phyloP scores from a whole-genome alignment of 2,113 vertebrate species.

The Mirounga angustirostris region DNA sequence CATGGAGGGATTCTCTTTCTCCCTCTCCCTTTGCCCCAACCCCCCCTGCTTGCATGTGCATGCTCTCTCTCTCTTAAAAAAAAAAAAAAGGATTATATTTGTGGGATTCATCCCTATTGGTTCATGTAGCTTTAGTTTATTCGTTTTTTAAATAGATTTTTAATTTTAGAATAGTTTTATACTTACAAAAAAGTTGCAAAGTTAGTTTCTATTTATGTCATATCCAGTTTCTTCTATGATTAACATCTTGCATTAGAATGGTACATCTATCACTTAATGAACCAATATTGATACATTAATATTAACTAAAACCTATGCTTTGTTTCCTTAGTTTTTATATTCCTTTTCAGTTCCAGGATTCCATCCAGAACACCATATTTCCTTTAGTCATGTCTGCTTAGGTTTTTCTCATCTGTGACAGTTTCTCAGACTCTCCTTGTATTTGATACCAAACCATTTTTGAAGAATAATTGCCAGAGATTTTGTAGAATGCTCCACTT shows the following conservation, averaged over 20 bases:
- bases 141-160: not conserved
- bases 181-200: not conserved
- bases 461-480: not conserved
- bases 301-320: not conserved
- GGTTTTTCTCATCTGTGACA: not conserved
- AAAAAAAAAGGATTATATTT: not conserved
- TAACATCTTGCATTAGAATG: not conserved
- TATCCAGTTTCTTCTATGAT: not conserved
- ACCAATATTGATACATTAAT: not conserved
- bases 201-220: not conserved
- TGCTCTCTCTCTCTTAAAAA: not conserved
- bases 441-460: not conserved
- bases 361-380: not conserved
- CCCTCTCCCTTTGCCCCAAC: not conserved
- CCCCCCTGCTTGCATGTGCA: not conserved
- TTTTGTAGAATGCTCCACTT: not conserved
- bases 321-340: not conserved
- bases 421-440: not conserved
- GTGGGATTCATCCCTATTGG: not conserved
- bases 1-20: not conserved
- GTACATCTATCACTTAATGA: not conserved
- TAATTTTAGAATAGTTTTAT: not conserved
- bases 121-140: not conserved
- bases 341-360: not conserved
- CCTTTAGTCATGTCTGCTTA: not conserved